Conservation (phyloP, 2,113 vertebrate species). For the Chitala chitala region DNA sequence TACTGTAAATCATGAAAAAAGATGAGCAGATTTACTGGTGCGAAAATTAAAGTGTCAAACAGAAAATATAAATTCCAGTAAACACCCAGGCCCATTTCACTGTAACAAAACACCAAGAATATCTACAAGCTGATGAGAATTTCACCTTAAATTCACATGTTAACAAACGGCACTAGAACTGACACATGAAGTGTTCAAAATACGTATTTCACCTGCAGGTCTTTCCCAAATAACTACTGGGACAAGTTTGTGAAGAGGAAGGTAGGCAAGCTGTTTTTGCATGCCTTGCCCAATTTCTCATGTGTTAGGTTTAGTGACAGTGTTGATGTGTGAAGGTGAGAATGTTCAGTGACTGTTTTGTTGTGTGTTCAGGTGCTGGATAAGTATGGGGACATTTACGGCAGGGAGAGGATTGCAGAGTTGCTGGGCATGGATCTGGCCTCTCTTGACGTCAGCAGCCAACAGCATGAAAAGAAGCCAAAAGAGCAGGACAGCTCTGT, state of each 20-base stretch:
- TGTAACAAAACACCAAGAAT: too few species aligned
- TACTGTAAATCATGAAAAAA: too few species aligned
- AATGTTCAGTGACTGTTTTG: neutral
- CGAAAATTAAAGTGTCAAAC: too few species aligned
- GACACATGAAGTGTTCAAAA: too few species aligned
- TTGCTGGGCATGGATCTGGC: conserved; percentile 84
- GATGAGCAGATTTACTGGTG: too few species aligned
- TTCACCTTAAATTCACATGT: too few species aligned
- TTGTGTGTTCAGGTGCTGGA: conserved; percentile 69
- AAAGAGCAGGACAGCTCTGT: conserved; percentile 73
- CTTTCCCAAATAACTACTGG: conserved; percentile 91
- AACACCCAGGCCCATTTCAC: too few species aligned
- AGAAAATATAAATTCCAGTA: too few species aligned
- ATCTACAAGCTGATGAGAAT: too few species aligned
- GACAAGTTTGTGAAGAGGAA: conserved; percentile 92
- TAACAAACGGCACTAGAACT: too few species aligned
- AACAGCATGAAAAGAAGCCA: conserved; percentile 71
- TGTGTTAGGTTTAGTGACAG: neutral
- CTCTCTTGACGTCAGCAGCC: conserved; percentile 80
- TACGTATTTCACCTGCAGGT: conserved; percentile 54
- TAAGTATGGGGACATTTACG: conserved; percentile 88
- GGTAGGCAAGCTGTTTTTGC: conserved; percentile 53
- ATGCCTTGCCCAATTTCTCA: neutral
- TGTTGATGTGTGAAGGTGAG: conserved; percentile 10
- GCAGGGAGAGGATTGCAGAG: conserved; percentile 81